Conservation (phyloP, 2,113 vertebrate species). For the Petaurus breviceps region DNA sequence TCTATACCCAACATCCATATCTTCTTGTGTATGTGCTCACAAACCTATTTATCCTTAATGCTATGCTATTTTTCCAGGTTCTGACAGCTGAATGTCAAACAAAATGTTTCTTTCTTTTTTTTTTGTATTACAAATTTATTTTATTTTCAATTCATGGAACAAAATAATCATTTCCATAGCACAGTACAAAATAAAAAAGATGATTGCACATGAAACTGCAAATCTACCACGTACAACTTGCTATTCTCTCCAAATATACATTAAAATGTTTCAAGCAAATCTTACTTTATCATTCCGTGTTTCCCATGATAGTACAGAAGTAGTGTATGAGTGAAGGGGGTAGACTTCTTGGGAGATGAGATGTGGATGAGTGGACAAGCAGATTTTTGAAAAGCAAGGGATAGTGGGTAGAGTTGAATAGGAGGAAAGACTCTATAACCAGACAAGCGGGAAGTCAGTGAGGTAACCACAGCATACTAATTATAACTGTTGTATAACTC, state of each 20-base stretch:
- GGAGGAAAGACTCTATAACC: background rate
- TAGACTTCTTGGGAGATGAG: background rate
- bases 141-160: background rate
- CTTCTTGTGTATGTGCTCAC: background rate
- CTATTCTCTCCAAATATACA: background rate
- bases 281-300: constrained; percentile 7
- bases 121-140: background rate
- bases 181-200: background rate
- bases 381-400: background rate
- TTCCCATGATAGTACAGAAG: background rate
- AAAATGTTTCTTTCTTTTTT: background rate
- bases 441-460: background rate
- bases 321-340: background rate
- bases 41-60: background rate
- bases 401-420: background rate
- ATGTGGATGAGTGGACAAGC: background rate
- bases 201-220: background rate
- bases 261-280: background rate
- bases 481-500: background rate
- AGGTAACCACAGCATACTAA: background rate
- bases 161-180: background rate
- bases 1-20: background rate
- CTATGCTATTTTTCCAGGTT: background rate
- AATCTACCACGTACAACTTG: background rate
- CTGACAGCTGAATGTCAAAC: background rate